phyloP scores from a whole-genome alignment of 2,797 vertebrate species.

The Sebastes alutus region DNA sequence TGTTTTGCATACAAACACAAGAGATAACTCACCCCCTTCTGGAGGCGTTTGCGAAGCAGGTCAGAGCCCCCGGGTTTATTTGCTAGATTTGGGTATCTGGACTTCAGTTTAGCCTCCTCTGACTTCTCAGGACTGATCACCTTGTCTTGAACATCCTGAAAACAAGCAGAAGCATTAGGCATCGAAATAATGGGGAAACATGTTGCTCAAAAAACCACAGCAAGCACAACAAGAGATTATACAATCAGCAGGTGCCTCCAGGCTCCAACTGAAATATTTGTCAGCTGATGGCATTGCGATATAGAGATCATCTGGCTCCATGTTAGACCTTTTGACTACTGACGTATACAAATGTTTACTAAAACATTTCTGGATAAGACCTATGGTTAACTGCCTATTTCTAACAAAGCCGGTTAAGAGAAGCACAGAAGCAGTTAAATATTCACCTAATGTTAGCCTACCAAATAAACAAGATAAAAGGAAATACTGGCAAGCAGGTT shows the following conservation, averaged over 20 bases:
- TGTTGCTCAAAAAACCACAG: not conserved
- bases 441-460: not conserved
- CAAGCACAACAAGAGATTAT: not conserved
- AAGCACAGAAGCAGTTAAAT: not conserved
- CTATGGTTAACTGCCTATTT: rapidly evolving
- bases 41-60: conserved; percentile 96
- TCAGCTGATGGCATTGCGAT: not conserved
- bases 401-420: not conserved
- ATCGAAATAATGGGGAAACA: no score
- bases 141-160: conserved; percentile 93
- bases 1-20: not conserved
- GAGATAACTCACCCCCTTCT: conserved; percentile 92
- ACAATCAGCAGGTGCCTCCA: not conserved
- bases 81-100: conserved; percentile 95
- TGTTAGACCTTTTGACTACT: not conserved
- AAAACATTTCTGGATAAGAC: not conserved
- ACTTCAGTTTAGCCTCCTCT: conserved; percentile 97
- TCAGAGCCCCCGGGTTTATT: conserved; percentile 97
- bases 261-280: not conserved
- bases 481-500: no score
- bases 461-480: no score
- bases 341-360: not conserved
- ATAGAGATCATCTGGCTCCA: not conserved
- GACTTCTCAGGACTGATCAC: conserved; percentile 93
- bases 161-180: conserved; percentile 1